Conservation (phyloP, 2,113 vertebrate species). For the Carassius gibelio region DNA sequence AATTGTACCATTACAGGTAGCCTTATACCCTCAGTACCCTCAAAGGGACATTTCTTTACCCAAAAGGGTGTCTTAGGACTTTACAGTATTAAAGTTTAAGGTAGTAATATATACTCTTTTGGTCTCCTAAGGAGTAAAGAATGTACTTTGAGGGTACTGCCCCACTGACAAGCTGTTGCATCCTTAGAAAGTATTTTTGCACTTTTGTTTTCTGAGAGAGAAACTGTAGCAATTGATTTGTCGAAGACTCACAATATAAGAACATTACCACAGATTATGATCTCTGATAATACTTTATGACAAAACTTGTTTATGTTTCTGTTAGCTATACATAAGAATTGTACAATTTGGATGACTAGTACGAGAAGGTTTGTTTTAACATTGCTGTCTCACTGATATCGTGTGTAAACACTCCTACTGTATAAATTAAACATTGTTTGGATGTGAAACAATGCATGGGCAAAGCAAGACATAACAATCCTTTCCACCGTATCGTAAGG, state of each 20-base stretch:
- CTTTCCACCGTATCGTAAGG: neutral
- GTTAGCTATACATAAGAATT: neutral
- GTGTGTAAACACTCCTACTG: neutral
- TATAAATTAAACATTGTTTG: neutral
- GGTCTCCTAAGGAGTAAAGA: too few relatives aligned
- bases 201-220: neutral
- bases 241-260: neutral
- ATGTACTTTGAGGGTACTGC: neutral
- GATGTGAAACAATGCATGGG: neutral
- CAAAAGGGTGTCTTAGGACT: too few relatives aligned
- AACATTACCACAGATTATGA: neutral
- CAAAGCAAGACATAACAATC: slow-evolving; percentile 20
- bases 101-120: too few relatives aligned
- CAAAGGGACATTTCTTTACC: too few relatives aligned
- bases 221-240: neutral
- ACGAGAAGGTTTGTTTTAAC: neutral
- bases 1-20: too few relatives aligned
- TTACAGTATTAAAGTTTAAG: too few relatives aligned
- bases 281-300: neutral
- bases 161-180: neutral
- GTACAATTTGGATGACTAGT: neutral
- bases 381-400: too few relatives aligned
- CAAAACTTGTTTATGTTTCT: neutral
- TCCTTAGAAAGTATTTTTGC: too few relatives aligned
- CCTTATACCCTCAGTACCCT: too few relatives aligned